Percentiles rank a stretch among this genome's conserved stretches.
phyloP scores from a whole-genome alignment of 2,888 invertebrate genomes.

The Elegia similella region DNA sequence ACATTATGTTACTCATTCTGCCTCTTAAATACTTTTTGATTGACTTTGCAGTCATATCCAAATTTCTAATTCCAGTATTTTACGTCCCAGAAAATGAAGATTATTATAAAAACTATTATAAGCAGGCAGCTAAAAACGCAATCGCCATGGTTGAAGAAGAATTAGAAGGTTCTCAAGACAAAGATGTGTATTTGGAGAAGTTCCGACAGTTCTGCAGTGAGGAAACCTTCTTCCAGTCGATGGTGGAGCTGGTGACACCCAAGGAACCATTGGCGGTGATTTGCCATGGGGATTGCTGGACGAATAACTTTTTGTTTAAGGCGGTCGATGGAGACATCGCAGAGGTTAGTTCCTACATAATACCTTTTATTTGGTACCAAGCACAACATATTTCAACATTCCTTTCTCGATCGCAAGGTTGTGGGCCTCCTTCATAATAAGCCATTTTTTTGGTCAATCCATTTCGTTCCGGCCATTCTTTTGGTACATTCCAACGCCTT shows the following conservation, averaged over 20 bases:
- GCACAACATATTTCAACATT: too few species aligned
- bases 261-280: conserved; percentile 85
- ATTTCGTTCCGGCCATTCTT: too few species aligned
- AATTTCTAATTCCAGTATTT: conserved; percentile 58
- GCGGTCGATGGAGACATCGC: conserved; percentile 78
- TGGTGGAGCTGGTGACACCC: conserved; percentile 84
- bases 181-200: conserved; percentile 80
- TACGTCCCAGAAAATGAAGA: conserved; percentile 84
- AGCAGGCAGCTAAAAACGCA: conserved; percentile 83
- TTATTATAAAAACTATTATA: conserved; percentile 86
- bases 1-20: too few species aligned
- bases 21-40: too few species aligned
- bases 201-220: conserved; percentile 83
- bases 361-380: too few species aligned
- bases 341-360: conserved; percentile 73
- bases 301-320: conserved; percentile 86
- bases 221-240: conserved; percentile 84
- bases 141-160: conserved; percentile 83
- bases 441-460: too few species aligned
- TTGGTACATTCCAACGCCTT: too few species aligned
- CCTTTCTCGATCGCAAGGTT: too few species aligned
- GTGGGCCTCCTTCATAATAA: too few species aligned
- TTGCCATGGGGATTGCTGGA: conserved; percentile 89
- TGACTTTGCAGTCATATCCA: too few species aligned
- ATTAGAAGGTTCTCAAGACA: conserved; percentile 56